Base-by-base conservation (phyloP, 2,797 vertebrate species). In the Telmatherina bonti region DNA sequence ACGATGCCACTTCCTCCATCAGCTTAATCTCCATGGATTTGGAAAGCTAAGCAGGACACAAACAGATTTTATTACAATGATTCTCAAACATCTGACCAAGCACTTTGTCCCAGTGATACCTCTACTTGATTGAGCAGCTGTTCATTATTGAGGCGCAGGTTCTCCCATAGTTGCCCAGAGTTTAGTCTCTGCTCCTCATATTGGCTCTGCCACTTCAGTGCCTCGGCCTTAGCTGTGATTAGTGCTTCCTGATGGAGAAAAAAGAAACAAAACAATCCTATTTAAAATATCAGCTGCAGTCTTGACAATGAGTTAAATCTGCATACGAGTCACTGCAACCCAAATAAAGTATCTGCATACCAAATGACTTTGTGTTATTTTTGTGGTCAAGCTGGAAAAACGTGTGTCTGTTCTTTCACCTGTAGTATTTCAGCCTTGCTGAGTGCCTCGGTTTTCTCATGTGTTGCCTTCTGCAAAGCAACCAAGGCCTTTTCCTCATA, bases 401-500 rank as follows among this genome's bases (percentile, higher is more conserved):
- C 7, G 15, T 5, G 2, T 5, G 2, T 11, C 16, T 52, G 36
- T 22, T 29, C 10, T 62, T 71, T 81, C 67, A 99, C 98, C 95
- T 98, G 93, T 11, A 95, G 85, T 43, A 87, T 94, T 61, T 96
- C 94, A 15, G 96, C 91, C 53, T 93, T 93, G 85, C 80, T 92
- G 74, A 96, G 93, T 0, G 94, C 92, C 6, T 95, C 91, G 0
- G 94, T 84, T 84, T 96, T 98, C 64, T 98, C 96, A 64, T 95
- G 93, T 38, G 95, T 94, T 76, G 95, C 91, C 85, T 92, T 97
- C 91, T 97, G 96, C 69, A 98, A 90, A 7, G 95, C 93, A 11
- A 93, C 91, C 84, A 97, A 91, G 54, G 95, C 95, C 72, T 94
- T 96, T 83, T 96, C 94, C 80, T 98, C 96, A 0, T 96, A 97